Percentiles rank a stretch among this genome's conserved stretches.
phyloP scores from a whole-genome alignment of 1,140 invertebrate species.

The Bombus balteatus region DNA sequence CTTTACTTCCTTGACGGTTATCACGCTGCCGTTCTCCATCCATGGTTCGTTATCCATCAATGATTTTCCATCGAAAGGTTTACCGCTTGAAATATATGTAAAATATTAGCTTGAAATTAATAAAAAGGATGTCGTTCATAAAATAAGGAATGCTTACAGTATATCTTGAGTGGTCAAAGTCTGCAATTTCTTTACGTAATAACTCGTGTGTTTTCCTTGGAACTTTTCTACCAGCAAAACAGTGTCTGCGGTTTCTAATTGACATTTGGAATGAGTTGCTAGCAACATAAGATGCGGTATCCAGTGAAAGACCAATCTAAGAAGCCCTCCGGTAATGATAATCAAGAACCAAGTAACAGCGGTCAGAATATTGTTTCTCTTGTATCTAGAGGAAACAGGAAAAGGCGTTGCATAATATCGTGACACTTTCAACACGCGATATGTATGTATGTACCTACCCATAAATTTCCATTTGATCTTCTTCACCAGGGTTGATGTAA shows the following conservation, averaged over 20 bases:
- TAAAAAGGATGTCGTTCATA: too few relatives aligned
- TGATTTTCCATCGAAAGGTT: constrained; percentile 67
- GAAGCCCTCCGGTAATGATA: constrained; percentile 83
- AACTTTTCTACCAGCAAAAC: constrained; percentile 85
- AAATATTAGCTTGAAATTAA: background rate
- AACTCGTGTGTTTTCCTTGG: constrained; percentile 83
- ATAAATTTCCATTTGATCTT: constrained; percentile 88
- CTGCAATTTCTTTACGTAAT: constrained; percentile 82
- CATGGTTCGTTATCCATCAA: constrained; percentile 74
- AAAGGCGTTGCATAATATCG: background rate
- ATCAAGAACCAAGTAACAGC: constrained; percentile 85
- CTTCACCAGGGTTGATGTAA: constrained; percentile 86
- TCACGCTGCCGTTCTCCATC: constrained; percentile 69
- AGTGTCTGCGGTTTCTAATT: constrained; percentile 84
- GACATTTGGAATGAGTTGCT: constrained; percentile 84
- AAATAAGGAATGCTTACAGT: constrained; percentile 72
- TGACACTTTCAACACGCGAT: background rate
- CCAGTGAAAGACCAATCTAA: constrained; percentile 88
- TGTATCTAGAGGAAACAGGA: constrained; percentile 81
- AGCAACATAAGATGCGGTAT: constrained; percentile 85
- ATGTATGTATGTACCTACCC: constrained; percentile 68
- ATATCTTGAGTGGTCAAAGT: constrained; percentile 76
- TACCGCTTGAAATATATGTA: constrained; percentile 60
- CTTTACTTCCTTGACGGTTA: constrained; percentile 67
- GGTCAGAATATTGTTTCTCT: constrained; percentile 78